Percentiles rank a stretch among this genome's conserved stretches.
Conservation (phyloP, 2,888 invertebrate genomes). For the Melanophora roralis region DNA sequence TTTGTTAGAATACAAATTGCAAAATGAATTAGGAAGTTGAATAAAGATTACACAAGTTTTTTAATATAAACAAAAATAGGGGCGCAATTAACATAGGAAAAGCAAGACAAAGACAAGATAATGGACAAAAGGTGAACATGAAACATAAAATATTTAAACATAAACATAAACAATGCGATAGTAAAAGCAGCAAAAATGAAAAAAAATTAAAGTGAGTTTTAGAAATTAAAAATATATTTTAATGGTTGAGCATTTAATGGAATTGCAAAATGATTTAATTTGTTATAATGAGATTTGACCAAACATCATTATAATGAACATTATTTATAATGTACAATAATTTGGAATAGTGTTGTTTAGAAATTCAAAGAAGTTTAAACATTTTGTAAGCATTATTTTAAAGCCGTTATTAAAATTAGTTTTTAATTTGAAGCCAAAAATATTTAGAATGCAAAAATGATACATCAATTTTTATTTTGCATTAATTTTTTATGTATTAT, state of each 20-base stretch:
- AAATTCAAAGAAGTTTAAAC: conserved; percentile 8
- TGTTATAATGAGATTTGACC: neutral
- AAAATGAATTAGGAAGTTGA: conserved; percentile 55
- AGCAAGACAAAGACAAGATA: conserved; percentile 13
- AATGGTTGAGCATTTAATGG: conserved; percentile 7
- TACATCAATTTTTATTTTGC: conserved; percentile 29
- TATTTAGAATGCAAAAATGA: conserved; percentile 48
- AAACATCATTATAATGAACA: conserved; percentile 40
- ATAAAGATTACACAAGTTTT: conserved; percentile 52
- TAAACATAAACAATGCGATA: conserved; percentile 13
- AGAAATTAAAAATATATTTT: conserved; percentile 21
- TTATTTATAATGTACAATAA: conserved; percentile 29
- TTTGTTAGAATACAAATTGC: conserved; percentile 57
- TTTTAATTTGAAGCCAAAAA: conserved; percentile 47
- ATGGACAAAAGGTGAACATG: neutral
- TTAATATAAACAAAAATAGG: conserved; percentile 34
- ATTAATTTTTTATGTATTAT: conserved; percentile 30
- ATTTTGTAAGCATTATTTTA: conserved; percentile 30
- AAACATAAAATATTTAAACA: conserved; percentile 40
- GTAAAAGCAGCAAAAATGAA: conserved; percentile 26
- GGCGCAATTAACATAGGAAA: neutral
- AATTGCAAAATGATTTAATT: conserved; percentile 21
- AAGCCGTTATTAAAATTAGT: conserved; percentile 51
- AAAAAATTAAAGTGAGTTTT: neutral
- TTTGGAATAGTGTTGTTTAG: conserved; percentile 26